Conservation (phyloP, 2,113 vertebrate genomes). For the Hemichromis elongatus region DNA sequence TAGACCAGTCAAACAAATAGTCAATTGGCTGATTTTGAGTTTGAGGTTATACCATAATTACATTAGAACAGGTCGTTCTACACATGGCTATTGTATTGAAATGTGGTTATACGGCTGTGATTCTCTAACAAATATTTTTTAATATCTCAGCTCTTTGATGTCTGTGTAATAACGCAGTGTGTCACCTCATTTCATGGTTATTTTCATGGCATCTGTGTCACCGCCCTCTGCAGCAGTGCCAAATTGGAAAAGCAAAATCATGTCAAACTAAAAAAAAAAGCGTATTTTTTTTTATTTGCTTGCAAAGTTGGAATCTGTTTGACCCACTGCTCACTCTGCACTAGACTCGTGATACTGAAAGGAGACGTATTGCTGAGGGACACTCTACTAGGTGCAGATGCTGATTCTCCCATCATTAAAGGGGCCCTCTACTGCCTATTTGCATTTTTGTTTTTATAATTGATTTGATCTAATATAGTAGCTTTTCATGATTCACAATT, state of each 20-base stretch:
- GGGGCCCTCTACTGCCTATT: background rate
- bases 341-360: background rate
- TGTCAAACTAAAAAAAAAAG: rapidly evolving
- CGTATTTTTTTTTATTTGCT: background rate
- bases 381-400: background rate
- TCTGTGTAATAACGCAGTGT: background rate
- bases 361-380: background rate
- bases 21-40: background rate
- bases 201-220: background rate
- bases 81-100: background rate
- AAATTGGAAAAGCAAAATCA: background rate
- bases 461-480: background rate
- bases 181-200: background rate
- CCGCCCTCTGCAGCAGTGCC: background rate
- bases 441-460: background rate
- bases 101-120: background rate
- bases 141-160: background rate
- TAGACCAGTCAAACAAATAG: background rate
- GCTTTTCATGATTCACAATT: background rate
- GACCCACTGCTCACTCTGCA: background rate
- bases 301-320: background rate
- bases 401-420: background rate
- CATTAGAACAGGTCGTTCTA: background rate
- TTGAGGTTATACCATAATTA: background rate
- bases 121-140: background rate